Percentiles rank a stretch among this genome's conserved stretches.
phyloP scores from a whole-genome alignment of 2,888 invertebrate species.

The Lydus trimaculatus region DNA sequence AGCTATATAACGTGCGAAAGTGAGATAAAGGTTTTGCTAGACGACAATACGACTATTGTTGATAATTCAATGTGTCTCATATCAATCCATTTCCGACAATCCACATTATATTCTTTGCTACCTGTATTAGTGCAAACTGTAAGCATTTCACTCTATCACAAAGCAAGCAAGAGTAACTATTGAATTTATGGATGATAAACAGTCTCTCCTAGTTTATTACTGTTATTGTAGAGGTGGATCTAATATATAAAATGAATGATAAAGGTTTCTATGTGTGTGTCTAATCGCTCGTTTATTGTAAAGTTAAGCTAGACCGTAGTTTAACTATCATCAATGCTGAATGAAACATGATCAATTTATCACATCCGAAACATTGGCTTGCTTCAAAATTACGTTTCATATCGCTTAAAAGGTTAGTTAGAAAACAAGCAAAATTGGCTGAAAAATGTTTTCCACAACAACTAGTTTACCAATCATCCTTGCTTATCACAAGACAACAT shows the following conservation, averaged over 20 bases:
- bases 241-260: neutral
- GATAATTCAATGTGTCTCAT: slow-evolving; percentile 1
- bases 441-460: slow-evolving; percentile 34
- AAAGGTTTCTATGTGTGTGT: neutral
- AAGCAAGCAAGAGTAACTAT: neutral
- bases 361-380: slow-evolving; percentile 54
- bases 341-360: slow-evolving; percentile 52
- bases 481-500: too few species aligned
- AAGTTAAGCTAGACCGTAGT: slow-evolving; percentile 29
- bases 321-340: slow-evolving; percentile 36
- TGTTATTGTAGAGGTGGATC: neutral
- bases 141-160: neutral
- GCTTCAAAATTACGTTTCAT: slow-evolving; percentile 52
- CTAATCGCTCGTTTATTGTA: slow-evolving; percentile 14
- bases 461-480: slow-evolving; percentile 25
- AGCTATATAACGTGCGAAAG: slow-evolving; percentile 14
- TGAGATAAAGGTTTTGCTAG: slow-evolving; percentile 11
- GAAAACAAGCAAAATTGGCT: slow-evolving; percentile 30
- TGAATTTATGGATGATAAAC: neutral
- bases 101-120: neutral
- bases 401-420: slow-evolving; percentile 19
- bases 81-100: slow-evolving; percentile 12
- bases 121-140: neutral
- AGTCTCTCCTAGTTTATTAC: too few species aligned
- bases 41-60: slow-evolving; percentile 5